These are phyloP conservation scores for Sinohyriopsis cumingii DNA, from an alignment of 2,888 invertebrate species.

Conservation along the genomic window DNA sequence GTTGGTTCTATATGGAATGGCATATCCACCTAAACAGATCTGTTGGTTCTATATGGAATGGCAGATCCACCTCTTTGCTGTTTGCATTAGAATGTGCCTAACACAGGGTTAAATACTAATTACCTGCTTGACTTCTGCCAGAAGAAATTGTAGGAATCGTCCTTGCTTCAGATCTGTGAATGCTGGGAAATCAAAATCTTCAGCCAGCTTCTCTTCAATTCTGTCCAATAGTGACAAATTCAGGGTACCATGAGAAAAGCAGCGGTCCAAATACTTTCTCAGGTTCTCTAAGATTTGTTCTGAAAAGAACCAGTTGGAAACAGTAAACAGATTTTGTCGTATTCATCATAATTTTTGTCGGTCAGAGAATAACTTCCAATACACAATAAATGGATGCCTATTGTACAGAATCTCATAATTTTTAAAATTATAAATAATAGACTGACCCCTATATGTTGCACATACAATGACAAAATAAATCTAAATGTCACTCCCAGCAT, in stretches of 20 bases:
- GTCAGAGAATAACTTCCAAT: not conserved
- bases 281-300: slow-evolving; percentile 49
- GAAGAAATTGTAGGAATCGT: slow-evolving; percentile 61
- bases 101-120: slow-evolving; percentile 1
- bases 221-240: slow-evolving; percentile 54
- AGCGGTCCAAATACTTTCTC: slow-evolving; percentile 59
- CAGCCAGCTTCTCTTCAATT: slow-evolving; percentile 64
- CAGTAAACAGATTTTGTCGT: not conserved
- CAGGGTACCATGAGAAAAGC: slow-evolving; percentile 56
- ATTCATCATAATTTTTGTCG: not conserved
- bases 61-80: too few relatives aligned
- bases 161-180: slow-evolving; percentile 61
- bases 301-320: slow-evolving; percentile 22
- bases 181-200: slow-evolving; percentile 54
- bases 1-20: too few relatives aligned
- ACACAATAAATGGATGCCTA: not conserved
- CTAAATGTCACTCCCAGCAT: too few relatives aligned
- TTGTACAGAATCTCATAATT: not conserved
- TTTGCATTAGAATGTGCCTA: too few relatives aligned
- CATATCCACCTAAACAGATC: too few relatives aligned
- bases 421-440: too few relatives aligned
- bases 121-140: slow-evolving; percentile 56
- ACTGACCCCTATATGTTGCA: too few relatives aligned
- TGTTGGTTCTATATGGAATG: too few relatives aligned
- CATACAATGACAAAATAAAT: too few relatives aligned